A percentile compares a stretch with the other conserved stretches of the same genome.
Evolutionary conservation across 2,888 invertebrate genomes (phyloP).

Genomic region (Melinaea menophilus): DNA sequence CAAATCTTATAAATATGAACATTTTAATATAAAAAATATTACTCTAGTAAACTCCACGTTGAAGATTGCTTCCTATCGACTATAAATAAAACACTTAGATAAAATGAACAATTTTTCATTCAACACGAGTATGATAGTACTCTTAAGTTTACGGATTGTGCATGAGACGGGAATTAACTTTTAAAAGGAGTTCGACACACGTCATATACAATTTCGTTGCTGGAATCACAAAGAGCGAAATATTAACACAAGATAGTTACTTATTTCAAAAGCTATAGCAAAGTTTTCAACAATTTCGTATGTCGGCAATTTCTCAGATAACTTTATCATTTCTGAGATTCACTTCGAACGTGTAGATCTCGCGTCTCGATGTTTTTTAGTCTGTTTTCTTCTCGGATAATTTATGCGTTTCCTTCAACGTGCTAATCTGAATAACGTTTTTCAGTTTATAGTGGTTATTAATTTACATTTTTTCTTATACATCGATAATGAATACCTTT

Average conservation of each 20-base stretch:
- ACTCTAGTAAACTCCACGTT: neutral
- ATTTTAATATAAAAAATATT: neutral
- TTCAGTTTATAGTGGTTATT: neutral
- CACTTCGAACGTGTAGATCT: slow-evolving; percentile 33
- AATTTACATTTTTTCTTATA: slow-evolving; percentile 1
- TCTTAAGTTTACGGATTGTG: slow-evolving; percentile 66
- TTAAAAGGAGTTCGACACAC: slow-evolving; percentile 64
- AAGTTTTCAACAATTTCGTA: slow-evolving; percentile 63
- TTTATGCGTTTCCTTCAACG: slow-evolving; percentile 28
- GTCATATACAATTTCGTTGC: slow-evolving; percentile 50
- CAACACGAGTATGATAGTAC: slow-evolving; percentile 46
- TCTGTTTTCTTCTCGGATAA: slow-evolving; percentile 31
- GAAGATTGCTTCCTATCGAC: neutral
- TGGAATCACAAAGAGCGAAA: slow-evolving; percentile 68
- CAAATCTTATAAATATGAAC: neutral
- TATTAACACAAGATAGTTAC: slow-evolving; percentile 69
- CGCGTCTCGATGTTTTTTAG: slow-evolving; percentile 28
- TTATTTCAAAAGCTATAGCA: slow-evolving; percentile 67
- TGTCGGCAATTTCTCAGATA: slow-evolving; percentile 49
- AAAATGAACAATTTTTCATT: slow-evolving; percentile 41
- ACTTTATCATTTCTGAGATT: slow-evolving; percentile 53
- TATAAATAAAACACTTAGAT: slow-evolving; percentile 6
- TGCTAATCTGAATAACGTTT: slow-evolving; percentile 12
- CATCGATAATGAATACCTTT: neutral
- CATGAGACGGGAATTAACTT: slow-evolving; percentile 70